A percentile compares a stretch with the other conserved stretches of the same genome.
Conservation (phyloP, 2,888 invertebrate species). For the Amphipoea lucens region DNA sequence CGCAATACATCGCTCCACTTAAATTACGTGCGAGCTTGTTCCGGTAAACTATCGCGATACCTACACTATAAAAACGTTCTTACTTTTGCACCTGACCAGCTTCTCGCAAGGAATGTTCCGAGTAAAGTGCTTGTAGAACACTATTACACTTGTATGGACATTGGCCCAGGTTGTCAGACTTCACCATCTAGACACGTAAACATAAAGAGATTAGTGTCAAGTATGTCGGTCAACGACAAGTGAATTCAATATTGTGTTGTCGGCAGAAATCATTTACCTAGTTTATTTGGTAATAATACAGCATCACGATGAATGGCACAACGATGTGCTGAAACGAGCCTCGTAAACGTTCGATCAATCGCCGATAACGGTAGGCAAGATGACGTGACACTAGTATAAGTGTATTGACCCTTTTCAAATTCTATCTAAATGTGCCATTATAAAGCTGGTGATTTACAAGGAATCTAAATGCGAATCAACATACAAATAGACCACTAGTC, state of each 20-base stretch:
- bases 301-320: constrained; percentile 76
- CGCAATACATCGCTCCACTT: constrained; percentile 89
- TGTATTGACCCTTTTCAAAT: constrained; percentile 71
- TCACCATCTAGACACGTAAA: constrained; percentile 52
- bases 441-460: constrained; percentile 46
- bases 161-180: constrained; percentile 52
- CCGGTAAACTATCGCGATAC: constrained; percentile 84
- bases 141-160: constrained; percentile 60
- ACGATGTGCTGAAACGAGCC: constrained; percentile 76
- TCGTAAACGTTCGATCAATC: constrained; percentile 78
- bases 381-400: constrained; percentile 69
- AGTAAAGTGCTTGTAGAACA: constrained; percentile 57
- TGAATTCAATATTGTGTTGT: constrained; percentile 64
- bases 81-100: constrained; percentile 68
- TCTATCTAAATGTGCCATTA: constrained; percentile 49
- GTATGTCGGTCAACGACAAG: constrained; percentile 61
- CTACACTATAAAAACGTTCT: constrained; percentile 76
- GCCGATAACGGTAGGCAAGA: constrained; percentile 79
- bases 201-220: constrained; percentile 62
- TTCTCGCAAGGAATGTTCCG: constrained; percentile 51
- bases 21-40: constrained; percentile 87
- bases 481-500: constrained; percentile 29
- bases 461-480: constrained; percentile 45
- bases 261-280: constrained; percentile 73
- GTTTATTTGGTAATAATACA: constrained; percentile 68